phyloP scores from a whole-genome alignment of 2,113 vertebrate species.

The Cyrtonyx montezumae region DNA sequence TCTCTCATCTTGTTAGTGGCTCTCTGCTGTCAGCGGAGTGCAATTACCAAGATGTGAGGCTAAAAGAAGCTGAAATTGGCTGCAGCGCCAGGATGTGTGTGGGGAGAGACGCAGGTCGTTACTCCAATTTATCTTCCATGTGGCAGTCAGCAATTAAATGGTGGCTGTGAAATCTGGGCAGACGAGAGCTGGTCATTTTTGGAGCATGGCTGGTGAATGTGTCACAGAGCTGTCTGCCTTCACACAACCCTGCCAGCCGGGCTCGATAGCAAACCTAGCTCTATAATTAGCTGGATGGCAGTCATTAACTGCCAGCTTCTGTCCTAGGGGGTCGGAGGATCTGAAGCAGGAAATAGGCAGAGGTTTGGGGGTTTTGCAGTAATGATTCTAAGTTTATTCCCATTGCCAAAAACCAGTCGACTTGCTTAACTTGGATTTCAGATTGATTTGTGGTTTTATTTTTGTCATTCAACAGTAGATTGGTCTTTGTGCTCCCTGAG shows the following conservation, averaged over 20 bases:
- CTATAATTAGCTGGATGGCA: constrained; percentile 71
- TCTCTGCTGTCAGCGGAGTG: neutral
- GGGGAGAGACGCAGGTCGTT: neutral
- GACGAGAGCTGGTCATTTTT: constrained; percentile 20
- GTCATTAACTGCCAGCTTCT: constrained; percentile 2
- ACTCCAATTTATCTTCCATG: neutral
- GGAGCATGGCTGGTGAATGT: constrained; percentile 62
- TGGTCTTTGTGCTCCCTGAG: neutral
- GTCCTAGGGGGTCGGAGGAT: neutral
- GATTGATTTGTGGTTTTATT: neutral
- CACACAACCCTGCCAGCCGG: neutral
- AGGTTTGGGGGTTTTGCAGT: neutral
- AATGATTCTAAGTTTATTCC: neutral
- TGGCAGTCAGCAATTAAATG: neutral
- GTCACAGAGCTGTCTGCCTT: constrained; percentile 42
- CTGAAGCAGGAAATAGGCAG: neutral
- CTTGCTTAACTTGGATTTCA: neutral
- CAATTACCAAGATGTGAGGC: fast-evolving
- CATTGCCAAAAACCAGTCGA: neutral
- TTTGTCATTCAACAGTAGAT: neutral
- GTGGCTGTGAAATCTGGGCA: constrained; percentile 11
- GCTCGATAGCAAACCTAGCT: neutral
- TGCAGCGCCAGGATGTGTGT: neutral
- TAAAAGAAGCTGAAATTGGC: neutral
- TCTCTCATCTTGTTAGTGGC: neutral